These are phyloP conservation scores for Chelonus insularis DNA, from an alignment of 1,140 invertebrate genomes.

Conservation along the genomic window DNA sequence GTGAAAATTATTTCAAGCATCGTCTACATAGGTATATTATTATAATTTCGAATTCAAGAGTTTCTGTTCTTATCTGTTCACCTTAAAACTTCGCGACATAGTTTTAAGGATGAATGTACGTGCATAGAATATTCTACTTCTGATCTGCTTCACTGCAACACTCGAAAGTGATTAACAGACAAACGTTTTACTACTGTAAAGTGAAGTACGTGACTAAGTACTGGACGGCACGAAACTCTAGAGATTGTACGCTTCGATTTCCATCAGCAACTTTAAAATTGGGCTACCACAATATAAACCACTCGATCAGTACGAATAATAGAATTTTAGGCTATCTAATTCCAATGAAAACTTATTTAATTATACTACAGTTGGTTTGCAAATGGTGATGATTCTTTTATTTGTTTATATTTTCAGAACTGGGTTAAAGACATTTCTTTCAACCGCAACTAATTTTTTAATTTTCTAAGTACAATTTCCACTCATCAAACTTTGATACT, in stretches of 20 bases:
- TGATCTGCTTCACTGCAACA: constrained; percentile 32
- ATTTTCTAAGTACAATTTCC: too few relatives aligned
- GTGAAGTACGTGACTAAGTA: constrained; percentile 41
- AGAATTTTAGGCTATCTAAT: not conserved
- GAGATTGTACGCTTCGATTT: constrained; percentile 42
- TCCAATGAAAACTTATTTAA: not conserved
- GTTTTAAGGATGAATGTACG: not conserved
- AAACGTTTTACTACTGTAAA: constrained; percentile 17
- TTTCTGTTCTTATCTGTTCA: too few relatives aligned
- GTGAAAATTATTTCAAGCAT: not conserved
- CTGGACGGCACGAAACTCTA: constrained; percentile 48
- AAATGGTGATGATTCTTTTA: not conserved
- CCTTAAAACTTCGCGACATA: not conserved
- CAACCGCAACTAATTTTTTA: too few relatives aligned
- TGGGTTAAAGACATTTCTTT: too few relatives aligned
- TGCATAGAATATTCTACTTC: constrained; percentile 22
- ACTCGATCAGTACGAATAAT: constrained; percentile 35
- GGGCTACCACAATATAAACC: constrained; percentile 42
- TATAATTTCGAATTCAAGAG: too few relatives aligned
- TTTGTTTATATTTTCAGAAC: not conserved
- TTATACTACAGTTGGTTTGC: not conserved
- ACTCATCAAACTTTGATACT: too few relatives aligned
- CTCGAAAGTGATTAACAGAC: constrained; percentile 45
- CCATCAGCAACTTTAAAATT: constrained; percentile 51
- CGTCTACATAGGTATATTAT: too few relatives aligned